phyloP scores from a whole-genome alignment of 2,797 vertebrate genomes.

The Hipposideros larvatus region DNA sequence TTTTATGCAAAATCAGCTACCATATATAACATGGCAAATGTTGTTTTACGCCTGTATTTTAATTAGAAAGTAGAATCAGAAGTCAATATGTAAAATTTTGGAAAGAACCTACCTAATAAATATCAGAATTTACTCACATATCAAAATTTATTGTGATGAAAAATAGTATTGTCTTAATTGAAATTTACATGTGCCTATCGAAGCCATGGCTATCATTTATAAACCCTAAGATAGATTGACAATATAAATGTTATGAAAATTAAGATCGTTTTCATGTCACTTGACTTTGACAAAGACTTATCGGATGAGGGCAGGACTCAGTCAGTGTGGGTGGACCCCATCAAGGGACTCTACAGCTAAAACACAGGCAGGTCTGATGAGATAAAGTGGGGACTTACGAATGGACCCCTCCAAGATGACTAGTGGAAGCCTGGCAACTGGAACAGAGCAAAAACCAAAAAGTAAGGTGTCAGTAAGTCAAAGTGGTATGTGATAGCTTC shows the following conservation, averaged over 20 bases:
- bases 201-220: background rate
- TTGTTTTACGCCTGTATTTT: conserved; percentile 25
- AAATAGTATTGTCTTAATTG: background rate
- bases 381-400: background rate
- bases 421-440: background rate
- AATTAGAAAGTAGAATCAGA: conserved; percentile 61
- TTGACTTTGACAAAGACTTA: background rate
- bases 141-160: conserved; percentile 25
- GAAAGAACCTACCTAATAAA: background rate
- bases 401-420: background rate
- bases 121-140: background rate
- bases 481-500: background rate
- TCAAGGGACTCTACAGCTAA: background rate
- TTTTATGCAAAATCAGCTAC: conserved; percentile 69
- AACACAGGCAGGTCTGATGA: background rate
- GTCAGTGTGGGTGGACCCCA: background rate
- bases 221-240: background rate
- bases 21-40: conserved; percentile 55
- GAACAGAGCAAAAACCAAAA: background rate
- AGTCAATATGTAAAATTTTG: conserved; percentile 56
- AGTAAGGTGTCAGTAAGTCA: background rate
- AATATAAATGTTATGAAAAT: background rate
- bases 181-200: background rate
- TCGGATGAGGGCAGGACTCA: background rate
- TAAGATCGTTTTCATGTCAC: background rate